These are phyloP conservation scores for Anhinga rufa DNA, from an alignment of 2,113 vertebrate species.

Conservation along the genomic window DNA sequence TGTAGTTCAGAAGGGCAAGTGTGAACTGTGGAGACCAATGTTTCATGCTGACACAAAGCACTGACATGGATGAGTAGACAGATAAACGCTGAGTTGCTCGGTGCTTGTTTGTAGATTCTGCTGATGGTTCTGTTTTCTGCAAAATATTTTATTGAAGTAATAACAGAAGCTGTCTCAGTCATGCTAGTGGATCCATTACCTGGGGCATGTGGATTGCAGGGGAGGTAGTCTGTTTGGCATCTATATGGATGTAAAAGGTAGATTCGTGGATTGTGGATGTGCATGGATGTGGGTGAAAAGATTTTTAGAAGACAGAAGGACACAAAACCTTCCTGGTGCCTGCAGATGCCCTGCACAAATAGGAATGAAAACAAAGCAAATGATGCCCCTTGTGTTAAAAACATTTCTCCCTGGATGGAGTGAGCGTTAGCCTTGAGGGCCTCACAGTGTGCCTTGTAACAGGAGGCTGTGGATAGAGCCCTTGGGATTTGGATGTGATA, in stretches of 20 bases:
- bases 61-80: conserved; percentile 51
- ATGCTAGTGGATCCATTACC: not conserved
- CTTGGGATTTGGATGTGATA: not conserved
- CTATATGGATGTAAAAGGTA: not conserved
- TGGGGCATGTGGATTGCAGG: not conserved
- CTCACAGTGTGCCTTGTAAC: not conserved
- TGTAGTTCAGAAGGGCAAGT: conserved; percentile 39
- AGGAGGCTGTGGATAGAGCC: not conserved
- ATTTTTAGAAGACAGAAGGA: not conserved
- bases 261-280: not conserved
- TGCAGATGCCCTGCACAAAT: not conserved
- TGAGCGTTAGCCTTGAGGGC: not conserved
- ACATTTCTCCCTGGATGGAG: not conserved
- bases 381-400: not conserved
- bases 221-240: not conserved
- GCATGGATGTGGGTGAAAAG: not conserved
- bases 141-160: conserved; percentile 26
- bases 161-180: conserved; percentile 5
- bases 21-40: conserved; percentile 24
- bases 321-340: not conserved
- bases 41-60: conserved; percentile 40
- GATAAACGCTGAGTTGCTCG: conserved; percentile 43
- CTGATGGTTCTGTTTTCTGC: conserved; percentile 49
- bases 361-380: not conserved
- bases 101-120: conserved; percentile 45